These are phyloP conservation scores for Eumacrocentrus americanus DNA, from an alignment of 2,888 invertebrate genomes.

Conservation along the genomic window DNA sequence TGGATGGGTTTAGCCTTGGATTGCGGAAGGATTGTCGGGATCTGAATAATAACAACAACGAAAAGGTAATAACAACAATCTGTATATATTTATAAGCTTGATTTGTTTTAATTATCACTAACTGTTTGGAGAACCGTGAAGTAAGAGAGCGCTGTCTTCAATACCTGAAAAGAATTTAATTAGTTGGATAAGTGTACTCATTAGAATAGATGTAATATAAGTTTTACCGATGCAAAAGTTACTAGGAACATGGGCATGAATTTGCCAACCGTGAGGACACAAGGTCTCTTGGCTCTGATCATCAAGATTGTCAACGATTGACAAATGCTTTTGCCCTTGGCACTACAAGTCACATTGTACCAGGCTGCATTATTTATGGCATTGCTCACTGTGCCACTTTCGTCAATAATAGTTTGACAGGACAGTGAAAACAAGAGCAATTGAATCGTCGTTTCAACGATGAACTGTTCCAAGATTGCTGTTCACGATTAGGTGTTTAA, in stretches of 20 bases:
- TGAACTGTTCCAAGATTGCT: no score
- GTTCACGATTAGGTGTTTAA: not conserved
- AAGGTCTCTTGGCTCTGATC: slow-evolving; percentile 40
- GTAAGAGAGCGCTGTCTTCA: no score
- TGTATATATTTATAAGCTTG: no score
- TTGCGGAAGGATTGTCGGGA: no score
- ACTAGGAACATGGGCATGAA: slow-evolving; percentile 44
- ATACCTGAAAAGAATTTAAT: no score
- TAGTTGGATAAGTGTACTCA: no score
- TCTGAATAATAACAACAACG: no score
- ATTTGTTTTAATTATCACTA: no score
- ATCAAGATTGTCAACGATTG: slow-evolving; percentile 39
- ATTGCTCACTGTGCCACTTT: slow-evolving; percentile 39
- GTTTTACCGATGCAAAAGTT: slow-evolving; percentile 43
- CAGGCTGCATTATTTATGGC: slow-evolving; percentile 40
- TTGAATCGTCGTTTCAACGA: not conserved
- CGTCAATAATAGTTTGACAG: slow-evolving; percentile 42
- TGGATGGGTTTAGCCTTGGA: no score
- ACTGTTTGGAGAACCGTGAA: no score
- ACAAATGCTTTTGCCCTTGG: slow-evolving; percentile 33
- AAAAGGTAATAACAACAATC: no score
- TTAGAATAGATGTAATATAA: no score
- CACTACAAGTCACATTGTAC: slow-evolving; percentile 36
- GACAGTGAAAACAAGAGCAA: slow-evolving; percentile 30
- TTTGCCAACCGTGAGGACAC: slow-evolving; percentile 43